A percentile compares a stretch with the other conserved stretches of the same genome.
phyloP scores from a whole-genome alignment of 2,113 vertebrate species.

The Halcyon malimbica region DNA sequence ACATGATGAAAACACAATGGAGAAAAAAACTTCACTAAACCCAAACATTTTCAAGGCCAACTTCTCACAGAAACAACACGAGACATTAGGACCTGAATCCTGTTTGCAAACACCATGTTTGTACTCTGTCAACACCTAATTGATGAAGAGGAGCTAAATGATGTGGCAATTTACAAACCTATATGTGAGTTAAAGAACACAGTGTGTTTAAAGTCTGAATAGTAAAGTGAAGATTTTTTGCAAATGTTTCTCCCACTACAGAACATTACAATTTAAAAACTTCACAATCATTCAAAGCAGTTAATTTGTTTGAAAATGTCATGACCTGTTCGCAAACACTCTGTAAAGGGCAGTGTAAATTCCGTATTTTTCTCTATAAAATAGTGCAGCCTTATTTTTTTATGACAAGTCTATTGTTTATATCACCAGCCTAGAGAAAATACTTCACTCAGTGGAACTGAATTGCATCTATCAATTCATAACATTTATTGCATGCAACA shows the following conservation, averaged over 20 bases:
- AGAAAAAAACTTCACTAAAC: neutral
- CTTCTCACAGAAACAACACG: neutral
- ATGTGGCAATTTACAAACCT: neutral
- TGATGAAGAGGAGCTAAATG: neutral
- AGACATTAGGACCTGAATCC: neutral
- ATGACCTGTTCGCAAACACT: neutral
- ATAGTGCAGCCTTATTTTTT: neutral
- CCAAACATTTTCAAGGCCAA: neutral
- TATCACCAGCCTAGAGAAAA: neutral
- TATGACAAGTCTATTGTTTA: too few relatives aligned
- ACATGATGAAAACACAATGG: neutral
- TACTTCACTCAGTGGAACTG: neutral
- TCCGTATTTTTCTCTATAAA: neutral
- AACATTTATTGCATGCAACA: neutral
- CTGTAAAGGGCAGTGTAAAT: neutral
- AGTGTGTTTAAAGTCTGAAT: neutral
- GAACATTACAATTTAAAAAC: neutral
- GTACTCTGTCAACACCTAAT: neutral
- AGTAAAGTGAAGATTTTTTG: neutral
- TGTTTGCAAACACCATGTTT: neutral
- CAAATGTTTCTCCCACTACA: neutral
- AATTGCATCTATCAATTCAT: neutral
- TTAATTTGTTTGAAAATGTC: neutral
- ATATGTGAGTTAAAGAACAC: fast-evolving
- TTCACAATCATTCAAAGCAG: neutral